Evolutionary conservation across 2,888 invertebrate species (phyloP).

Genomic region (Drosophila fulvimacula): DNA sequence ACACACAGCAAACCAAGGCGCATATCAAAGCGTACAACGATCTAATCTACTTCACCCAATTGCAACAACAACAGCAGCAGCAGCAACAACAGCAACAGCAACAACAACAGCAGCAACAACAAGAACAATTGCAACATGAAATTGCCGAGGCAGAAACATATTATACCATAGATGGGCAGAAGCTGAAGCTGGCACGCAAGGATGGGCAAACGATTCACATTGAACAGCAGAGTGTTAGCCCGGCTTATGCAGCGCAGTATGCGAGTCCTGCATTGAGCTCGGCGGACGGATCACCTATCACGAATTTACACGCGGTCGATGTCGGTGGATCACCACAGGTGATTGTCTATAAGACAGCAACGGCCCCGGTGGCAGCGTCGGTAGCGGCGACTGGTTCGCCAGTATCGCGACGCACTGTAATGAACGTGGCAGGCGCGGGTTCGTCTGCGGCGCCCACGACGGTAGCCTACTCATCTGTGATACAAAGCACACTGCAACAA

Average conservation of each 20-base stretch:
- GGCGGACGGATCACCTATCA: constrained; percentile 81
- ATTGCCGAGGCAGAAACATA: constrained; percentile 72
- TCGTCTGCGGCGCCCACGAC: constrained; percentile 83
- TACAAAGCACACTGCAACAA: constrained; percentile 85
- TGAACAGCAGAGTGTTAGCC: constrained; percentile 76
- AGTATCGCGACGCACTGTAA: constrained; percentile 73
- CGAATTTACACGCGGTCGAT: constrained; percentile 77
- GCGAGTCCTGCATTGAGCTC: constrained; percentile 88
- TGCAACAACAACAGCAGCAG: constrained; percentile 80
- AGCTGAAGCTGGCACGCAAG: constrained; percentile 78
- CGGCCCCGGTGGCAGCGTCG: constrained; percentile 50
- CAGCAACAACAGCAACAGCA: constrained; percentile 74
- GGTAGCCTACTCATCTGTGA: constrained; percentile 93
- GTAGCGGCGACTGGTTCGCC: constrained; percentile 71
- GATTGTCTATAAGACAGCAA: constrained; percentile 82
- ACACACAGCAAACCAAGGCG: constrained; percentile 89
- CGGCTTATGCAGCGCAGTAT: constrained; percentile 90
- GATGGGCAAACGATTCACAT: constrained; percentile 65
- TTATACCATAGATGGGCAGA: constrained; percentile 81
- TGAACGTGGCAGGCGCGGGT: constrained; percentile 77
- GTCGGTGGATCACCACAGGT: constrained; percentile 79
- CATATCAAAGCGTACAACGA: constrained; percentile 92
- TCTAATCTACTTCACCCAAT: constrained; percentile 85
- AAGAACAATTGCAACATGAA: constrained; percentile 64
- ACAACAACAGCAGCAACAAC: constrained; percentile 61